phyloP scores from a whole-genome alignment of 2,113 vertebrate species.

The Oryzias celebensis region DNA sequence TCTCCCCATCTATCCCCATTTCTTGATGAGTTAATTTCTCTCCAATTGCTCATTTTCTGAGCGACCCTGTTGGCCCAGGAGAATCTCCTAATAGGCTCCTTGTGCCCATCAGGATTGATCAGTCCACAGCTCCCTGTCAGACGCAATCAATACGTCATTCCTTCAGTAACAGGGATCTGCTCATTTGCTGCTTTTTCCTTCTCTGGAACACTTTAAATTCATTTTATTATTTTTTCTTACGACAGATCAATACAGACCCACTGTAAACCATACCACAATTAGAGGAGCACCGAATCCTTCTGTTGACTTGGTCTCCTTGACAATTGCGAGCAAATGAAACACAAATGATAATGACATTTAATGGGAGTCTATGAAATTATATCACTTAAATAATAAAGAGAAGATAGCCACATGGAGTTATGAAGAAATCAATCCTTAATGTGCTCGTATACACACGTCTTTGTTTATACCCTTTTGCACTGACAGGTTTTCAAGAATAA shows the following conservation, averaged over 20 bases:
- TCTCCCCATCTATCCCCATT: constrained; percentile 38
- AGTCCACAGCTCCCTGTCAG: constrained; percentile 86
- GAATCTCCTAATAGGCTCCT: constrained; percentile 83
- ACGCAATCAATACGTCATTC: constrained; percentile 93
- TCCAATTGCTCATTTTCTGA: constrained; percentile 73
- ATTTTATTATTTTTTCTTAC: constrained; percentile 82
- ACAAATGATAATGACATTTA: constrained; percentile 68
- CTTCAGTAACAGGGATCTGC: constrained; percentile 83
- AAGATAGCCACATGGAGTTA: constrained; percentile 34
- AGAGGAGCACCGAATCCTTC: constrained; percentile 77
- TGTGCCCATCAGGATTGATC: constrained; percentile 82
- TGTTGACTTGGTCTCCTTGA: constrained; percentile 69
- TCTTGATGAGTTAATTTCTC: constrained; percentile 82
- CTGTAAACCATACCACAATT: constrained; percentile 88
- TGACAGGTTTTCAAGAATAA: constrained; percentile 34
- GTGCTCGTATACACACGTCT: constrained; percentile 25
- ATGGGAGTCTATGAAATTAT: constrained; percentile 65
- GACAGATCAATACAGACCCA: constrained; percentile 81
- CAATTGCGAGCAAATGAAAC: constrained; percentile 60
- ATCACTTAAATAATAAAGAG: constrained; percentile 61
- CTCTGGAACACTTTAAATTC: constrained; percentile 81
- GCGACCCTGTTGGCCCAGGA: constrained; percentile 78
- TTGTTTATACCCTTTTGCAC: constrained; percentile 18
- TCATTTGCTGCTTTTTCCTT: constrained; percentile 56
- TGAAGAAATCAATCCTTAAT: constrained; percentile 45